Percentiles rank a stretch among this genome's conserved stretches.
Evolutionary conservation across 30 jellyfish, hydroid and myxozoan species (phyloP).

Genomic region (Turritopsis rubra): DNA sequence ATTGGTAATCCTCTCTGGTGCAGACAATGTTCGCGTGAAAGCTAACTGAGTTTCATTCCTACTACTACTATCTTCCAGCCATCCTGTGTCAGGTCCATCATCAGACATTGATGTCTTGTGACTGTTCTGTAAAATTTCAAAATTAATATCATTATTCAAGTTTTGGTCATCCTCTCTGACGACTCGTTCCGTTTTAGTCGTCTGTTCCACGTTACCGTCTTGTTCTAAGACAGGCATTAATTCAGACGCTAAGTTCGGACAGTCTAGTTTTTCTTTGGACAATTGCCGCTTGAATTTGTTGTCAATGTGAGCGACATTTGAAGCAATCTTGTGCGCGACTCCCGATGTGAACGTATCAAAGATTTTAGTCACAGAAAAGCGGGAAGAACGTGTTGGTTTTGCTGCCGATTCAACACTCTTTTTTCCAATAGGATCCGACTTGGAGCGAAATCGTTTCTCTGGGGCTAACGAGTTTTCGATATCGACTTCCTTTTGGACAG

Average conservation of each 20-base stretch:
- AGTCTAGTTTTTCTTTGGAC: slow-evolving; percentile 18
- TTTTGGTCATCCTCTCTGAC: too few species aligned
- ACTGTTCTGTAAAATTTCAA: neutral
- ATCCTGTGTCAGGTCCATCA: too few species aligned
- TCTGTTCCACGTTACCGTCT: neutral
- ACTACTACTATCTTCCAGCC: too few species aligned
- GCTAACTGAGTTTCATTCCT: too few species aligned
- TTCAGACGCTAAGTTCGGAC: neutral
- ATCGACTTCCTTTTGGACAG: slow-evolving; percentile 19
- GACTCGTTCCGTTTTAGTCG: neutral
- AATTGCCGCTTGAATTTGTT: slow-evolving; percentile 4
- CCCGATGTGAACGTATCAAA: slow-evolving; percentile 63
- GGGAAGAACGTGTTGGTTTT: neutral
- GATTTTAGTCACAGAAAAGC: slow-evolving; percentile 80
- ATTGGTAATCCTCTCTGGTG: neutral
- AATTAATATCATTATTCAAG: neutral
- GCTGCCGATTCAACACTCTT: neutral
- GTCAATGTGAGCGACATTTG: slow-evolving; percentile 42
- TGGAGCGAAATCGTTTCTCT: slow-evolving; percentile 1
- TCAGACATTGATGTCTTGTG: neutral
- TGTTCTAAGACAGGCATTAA: neutral
- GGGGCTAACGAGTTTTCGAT: slow-evolving; percentile 15
- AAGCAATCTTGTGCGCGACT: slow-evolving; percentile 71
- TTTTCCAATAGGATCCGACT: slow-evolving; percentile 1
- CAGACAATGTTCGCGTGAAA: neutral